Evolutionary conservation across 1,140 invertebrate genomes (phyloP), one percentile per base, ranked within the genome.

Genomic region (Aricia agestis): DNA sequence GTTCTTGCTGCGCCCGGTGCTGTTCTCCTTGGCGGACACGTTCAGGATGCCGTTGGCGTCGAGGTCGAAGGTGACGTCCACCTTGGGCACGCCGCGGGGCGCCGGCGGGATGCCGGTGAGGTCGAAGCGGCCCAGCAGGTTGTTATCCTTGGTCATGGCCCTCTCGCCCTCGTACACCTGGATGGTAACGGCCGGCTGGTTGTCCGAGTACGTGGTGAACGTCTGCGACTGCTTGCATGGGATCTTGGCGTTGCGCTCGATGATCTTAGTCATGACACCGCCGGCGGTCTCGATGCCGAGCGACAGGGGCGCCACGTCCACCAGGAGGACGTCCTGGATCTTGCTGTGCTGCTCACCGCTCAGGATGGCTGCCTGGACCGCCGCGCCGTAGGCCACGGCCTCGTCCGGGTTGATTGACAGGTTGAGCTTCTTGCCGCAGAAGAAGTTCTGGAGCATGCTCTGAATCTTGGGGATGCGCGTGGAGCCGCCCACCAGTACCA

Each of bases 401-500:
- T 95, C 94, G 78, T 95, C 94, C 2, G 94, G 94, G 75, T 95
- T 95, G 76, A 95, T 95, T 18, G 94, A 95, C 52, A 96, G 92
- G 78, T 94, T 94, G 13, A 94, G 83, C 19, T 91, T 81, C 78
- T 95, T 95, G 42, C 94, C 94, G 69, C 90, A 87, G 89, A 95
- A 95, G 86, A 93, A 95, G 79, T 94, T 93, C 78, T 94, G 92
- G 9, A 95, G 79, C 81, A 94, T 89, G 3, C 85, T 92, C 77
- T 94, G 94, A 66, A 95, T 93, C 79, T 94, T 95, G 0, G 94
- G 94, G 45, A 95, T 94, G 18, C 96, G 92, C 10, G 95, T 97
- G 0, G 95, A 96, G 18, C 96, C 96, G 17, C 96, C 96, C 18
- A 97, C 96, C 15, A 97, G 91, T 2, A 97, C 95, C 9, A 97